Percentiles rank a stretch among this genome's conserved stretches.
Evolutionary conservation across 2,113 vertebrate species (phyloP).

Genomic region (Tragelaphus scriptus): DNA sequence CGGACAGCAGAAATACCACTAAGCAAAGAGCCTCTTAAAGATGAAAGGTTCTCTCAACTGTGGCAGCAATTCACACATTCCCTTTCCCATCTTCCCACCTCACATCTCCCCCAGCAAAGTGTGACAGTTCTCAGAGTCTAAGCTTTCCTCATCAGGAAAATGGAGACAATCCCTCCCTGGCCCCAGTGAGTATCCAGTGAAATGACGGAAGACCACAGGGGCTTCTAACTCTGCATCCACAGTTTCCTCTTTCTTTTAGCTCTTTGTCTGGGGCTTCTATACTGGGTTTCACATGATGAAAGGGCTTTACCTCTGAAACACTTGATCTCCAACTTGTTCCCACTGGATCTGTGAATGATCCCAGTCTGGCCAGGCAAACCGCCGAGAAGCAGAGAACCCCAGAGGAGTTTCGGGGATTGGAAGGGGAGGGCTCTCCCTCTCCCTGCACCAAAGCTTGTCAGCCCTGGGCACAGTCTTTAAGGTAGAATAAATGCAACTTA

Average conservation of each 20-base stretch:
- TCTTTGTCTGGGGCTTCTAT: too few relatives aligned
- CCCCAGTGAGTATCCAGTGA: background rate
- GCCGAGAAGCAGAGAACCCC: background rate
- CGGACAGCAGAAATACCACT: rapidly evolving
- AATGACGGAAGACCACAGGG: background rate
- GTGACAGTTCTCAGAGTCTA: background rate
- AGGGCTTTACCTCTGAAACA: background rate
- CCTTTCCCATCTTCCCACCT: background rate
- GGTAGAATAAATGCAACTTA: slow-evolving; percentile 66
- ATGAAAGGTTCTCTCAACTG: background rate
- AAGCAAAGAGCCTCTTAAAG: background rate
- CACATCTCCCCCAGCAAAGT: background rate
- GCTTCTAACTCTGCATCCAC: background rate
- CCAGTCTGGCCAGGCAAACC: background rate
- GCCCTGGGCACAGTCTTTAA: too few relatives aligned
- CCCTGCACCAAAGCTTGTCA: background rate
- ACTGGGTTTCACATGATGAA: background rate
- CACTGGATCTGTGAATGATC: background rate
- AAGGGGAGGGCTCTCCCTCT: rapidly evolving
- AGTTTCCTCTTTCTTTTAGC: background rate
- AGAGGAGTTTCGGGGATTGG: background rate
- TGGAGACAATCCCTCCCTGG: too few relatives aligned
- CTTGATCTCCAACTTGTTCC: background rate
- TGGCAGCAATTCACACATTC: too few relatives aligned
- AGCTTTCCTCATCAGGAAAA: background rate